Percentiles rank a stretch among this genome's conserved stretches.
These are phyloP conservation scores for Paradisaea rubra DNA, from an alignment of 2,113 vertebrate species.

Conservation along the genomic window DNA sequence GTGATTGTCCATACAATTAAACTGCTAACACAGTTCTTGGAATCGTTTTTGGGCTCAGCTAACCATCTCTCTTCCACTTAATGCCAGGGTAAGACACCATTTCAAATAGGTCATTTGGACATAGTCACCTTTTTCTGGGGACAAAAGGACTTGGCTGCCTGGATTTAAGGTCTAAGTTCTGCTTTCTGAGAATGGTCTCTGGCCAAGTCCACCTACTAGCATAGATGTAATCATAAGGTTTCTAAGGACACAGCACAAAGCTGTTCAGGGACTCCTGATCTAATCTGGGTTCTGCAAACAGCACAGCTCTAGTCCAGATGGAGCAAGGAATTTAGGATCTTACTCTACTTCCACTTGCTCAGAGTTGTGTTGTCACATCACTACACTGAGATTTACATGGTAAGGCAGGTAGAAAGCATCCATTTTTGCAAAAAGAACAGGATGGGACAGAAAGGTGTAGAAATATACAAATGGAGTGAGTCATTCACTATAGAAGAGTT, in stretches of 20 bases:
- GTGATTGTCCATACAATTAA: slow-evolving; percentile 10
- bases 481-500: background rate
- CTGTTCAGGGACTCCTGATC: background rate
- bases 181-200: background rate
- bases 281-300: background rate
- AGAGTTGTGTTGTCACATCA: background rate
- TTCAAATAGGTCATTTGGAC: background rate
- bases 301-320: background rate
- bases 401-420: background rate
- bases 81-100: background rate
- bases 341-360: background rate
- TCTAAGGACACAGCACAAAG: background rate
- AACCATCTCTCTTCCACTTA: background rate
- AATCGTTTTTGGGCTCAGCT: background rate
- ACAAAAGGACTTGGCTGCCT: background rate
- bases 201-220: background rate
- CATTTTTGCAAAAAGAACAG: background rate
- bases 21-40: background rate
- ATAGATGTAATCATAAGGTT: background rate
- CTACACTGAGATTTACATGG: background rate
- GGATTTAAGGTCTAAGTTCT: background rate
- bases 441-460: background rate
- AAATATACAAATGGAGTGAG: background rate
- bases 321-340: background rate
- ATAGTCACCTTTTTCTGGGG: background rate